Evolutionary conservation across 2,888 invertebrate genomes (phyloP).

Genomic region (Osedax fenrisi): DNA sequence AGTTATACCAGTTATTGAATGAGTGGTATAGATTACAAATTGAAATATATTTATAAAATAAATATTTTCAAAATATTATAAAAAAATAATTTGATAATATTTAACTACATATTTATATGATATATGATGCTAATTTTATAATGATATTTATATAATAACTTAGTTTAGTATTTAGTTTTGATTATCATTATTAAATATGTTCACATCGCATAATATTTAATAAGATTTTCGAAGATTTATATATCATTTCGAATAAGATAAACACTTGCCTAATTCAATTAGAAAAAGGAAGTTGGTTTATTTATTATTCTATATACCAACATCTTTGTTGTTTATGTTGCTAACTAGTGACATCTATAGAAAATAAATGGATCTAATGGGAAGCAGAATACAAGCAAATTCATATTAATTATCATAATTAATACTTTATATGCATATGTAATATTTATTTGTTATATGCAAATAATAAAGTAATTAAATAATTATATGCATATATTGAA

Average conservation of each 20-base stretch:
- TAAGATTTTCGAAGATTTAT: conserved; percentile 65
- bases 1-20: background rate
- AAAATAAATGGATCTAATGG: too few species aligned
- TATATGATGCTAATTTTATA: too few species aligned
- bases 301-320: too few species aligned
- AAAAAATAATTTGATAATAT: background rate
- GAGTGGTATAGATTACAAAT: conserved; percentile 2
- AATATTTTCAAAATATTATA: background rate
- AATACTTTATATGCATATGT: too few species aligned
- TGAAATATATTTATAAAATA: conserved; percentile 12
- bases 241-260: conserved; percentile 75
- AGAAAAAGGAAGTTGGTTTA: background rate
- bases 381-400: too few species aligned
- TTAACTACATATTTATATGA: conserved; percentile 9
- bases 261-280: conserved; percentile 57
- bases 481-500: too few species aligned
- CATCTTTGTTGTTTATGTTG: background rate
- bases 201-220: conserved; percentile 35
- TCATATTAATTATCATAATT: too few species aligned
- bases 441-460: too few species aligned
- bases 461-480: too few species aligned
- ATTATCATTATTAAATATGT: conserved; percentile 31
- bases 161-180: too few species aligned
- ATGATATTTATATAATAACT: too few species aligned
- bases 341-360: too few species aligned